These are phyloP conservation scores for Myotis pilosus DNA, from an alignment of 2,797 vertebrate species.

Conservation along the genomic window DNA sequence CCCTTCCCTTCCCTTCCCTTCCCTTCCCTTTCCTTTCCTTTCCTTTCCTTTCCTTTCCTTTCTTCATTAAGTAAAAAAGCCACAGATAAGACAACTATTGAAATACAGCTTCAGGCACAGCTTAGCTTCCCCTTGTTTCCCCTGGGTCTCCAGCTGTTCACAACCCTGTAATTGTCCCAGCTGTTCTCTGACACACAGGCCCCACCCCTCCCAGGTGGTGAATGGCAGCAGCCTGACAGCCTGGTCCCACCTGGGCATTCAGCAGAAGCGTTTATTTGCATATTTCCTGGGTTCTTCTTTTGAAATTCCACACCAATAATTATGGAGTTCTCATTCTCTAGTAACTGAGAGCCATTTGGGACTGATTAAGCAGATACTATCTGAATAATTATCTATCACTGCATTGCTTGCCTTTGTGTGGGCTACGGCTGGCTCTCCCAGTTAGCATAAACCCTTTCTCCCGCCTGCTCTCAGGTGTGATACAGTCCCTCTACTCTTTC, in stretches of 20 bases:
- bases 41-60: not conserved
- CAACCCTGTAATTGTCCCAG: constrained; percentile 46
- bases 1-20: not conserved
- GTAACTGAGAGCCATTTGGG: constrained; percentile 69
- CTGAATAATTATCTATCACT: constrained; percentile 70
- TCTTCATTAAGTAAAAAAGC: not conserved
- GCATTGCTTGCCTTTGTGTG: constrained; percentile 60
- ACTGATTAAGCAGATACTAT: constrained; percentile 72
- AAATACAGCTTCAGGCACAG: constrained; percentile 32
- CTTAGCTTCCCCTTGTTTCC: not conserved
- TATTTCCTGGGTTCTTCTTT: constrained; percentile 55
- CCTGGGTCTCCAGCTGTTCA: constrained; percentile 56
- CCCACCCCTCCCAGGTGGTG: not conserved
- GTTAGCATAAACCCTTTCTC: not conserved
- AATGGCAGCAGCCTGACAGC: constrained; percentile 55
- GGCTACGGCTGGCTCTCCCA: constrained; percentile 36
- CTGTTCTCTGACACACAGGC: constrained; percentile 17
- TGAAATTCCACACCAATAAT: constrained; percentile 75
- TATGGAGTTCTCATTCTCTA: constrained; percentile 73
- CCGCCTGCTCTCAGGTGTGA: not conserved
- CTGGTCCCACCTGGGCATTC: constrained; percentile 62
- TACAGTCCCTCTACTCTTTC: not conserved
- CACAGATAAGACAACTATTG: not conserved
- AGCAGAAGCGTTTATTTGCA: constrained; percentile 47
- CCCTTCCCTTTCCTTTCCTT: not conserved